A percentile compares a stretch with the other conserved stretches of the same genome.
These are phyloP conservation scores for Dinocampus coccinellae DNA, from an alignment of 2,888 invertebrate genomes.

Conservation along the genomic window DNA sequence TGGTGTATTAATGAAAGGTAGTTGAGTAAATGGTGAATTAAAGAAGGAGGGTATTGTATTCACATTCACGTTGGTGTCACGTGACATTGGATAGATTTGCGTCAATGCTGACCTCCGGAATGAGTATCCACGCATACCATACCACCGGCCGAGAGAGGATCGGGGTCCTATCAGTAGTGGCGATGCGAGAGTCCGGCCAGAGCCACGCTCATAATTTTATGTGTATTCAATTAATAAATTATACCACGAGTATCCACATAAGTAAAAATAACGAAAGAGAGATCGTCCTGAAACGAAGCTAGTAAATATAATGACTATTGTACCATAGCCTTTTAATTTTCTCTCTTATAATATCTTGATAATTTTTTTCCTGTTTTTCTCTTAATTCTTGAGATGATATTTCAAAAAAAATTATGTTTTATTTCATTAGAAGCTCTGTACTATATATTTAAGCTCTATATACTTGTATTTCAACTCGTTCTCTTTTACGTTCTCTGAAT, in stretches of 20 bases:
- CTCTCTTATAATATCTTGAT: background rate
- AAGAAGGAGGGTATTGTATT: slow-evolving; percentile 44
- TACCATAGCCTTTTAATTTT: background rate
- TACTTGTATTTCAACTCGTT: too few species aligned
- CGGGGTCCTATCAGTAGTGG: slow-evolving; percentile 12
- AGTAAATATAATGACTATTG: background rate
- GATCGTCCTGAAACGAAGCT: background rate
- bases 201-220: background rate
- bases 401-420: too few species aligned
- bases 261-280: background rate
- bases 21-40: slow-evolving; percentile 15
- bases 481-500: too few species aligned
- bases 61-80: slow-evolving; percentile 68
- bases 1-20: slow-evolving; percentile 13
- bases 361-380: background rate
- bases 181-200: background rate
- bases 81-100: slow-evolving; percentile 76
- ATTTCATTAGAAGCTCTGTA: too few species aligned
- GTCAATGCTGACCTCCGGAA: slow-evolving; percentile 80
- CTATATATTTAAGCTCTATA: too few species aligned
- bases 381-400: background rate
- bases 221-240: too few species aligned
- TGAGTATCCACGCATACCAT: slow-evolving; percentile 69
- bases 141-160: slow-evolving; percentile 31
- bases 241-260: background rate